phyloP scores from a whole-genome alignment of 1,140 invertebrate species.

The Probaryconus sp. region DNA sequence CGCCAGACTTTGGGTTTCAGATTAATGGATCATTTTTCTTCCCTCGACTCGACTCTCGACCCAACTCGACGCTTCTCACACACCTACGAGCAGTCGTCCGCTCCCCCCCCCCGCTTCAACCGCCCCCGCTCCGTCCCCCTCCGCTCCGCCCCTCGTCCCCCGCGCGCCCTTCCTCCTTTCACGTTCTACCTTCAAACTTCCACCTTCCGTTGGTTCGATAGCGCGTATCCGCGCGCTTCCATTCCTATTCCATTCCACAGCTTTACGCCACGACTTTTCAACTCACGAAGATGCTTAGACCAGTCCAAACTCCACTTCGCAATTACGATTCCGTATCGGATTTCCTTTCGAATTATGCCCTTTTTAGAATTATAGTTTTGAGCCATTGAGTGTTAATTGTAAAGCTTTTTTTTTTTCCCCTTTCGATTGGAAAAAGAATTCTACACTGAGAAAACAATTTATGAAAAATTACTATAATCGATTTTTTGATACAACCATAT shows the following conservation, averaged over 20 bases:
- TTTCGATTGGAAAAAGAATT: too few species aligned
- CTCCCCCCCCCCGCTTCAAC: constrained; percentile 2
- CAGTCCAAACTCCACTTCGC: constrained; percentile 1
- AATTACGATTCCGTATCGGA: not conserved
- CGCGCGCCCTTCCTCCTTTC: constrained; percentile 9
- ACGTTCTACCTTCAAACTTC: constrained; percentile 62
- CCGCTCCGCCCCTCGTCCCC: constrained; percentile 5
- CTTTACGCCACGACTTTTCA: constrained; percentile 42
- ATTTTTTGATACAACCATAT: too few species aligned
- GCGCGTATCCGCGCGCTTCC: constrained; percentile 58
- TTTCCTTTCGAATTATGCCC: not conserved
- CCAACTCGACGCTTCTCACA: constrained; percentile 67
- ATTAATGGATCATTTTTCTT: constrained; percentile 79
- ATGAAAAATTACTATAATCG: too few species aligned
- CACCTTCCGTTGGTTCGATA: constrained; percentile 61
- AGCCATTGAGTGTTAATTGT: too few species aligned
- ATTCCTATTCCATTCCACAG: constrained; percentile 42
- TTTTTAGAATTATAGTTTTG: not conserved
- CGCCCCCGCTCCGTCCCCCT: not conserved
- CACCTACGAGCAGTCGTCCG: constrained; percentile 67
- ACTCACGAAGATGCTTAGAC: constrained; percentile 45
- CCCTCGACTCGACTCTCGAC: constrained; percentile 74
- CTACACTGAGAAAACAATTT: too few species aligned
- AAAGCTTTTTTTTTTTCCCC: too few species aligned
- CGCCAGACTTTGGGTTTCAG: constrained; percentile 78